A percentile compares a stretch with the other conserved stretches of the same genome.
Evolutionary conservation across 2,797 vertebrate genomes (phyloP).

Genomic region (Malurus leucopterus): DNA sequence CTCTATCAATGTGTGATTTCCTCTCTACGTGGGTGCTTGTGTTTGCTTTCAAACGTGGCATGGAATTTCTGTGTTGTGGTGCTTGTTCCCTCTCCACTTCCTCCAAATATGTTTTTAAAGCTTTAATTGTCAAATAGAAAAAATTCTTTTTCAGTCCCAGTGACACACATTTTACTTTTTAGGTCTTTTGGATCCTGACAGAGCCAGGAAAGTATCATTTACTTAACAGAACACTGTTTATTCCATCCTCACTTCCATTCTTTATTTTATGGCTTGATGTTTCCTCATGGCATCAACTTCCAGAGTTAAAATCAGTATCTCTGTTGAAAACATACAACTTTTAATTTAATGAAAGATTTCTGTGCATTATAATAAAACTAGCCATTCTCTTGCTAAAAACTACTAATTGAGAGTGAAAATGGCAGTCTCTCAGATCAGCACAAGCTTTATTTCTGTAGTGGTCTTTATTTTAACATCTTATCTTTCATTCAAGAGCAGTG

Average conservation of each 20-base stretch:
- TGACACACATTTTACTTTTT: conserved; percentile 29
- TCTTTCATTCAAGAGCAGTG: background rate
- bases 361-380: background rate
- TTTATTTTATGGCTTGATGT: conserved; percentile 10
- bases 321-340: background rate
- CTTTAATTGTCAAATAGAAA: conserved; percentile 17
- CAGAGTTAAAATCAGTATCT: background rate
- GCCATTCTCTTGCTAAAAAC: background rate
- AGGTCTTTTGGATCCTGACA: background rate
- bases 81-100: conserved; percentile 29
- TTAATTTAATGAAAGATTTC: background rate
- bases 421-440: background rate
- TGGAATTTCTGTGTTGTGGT: conserved; percentile 24
- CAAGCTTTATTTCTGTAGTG: background rate
- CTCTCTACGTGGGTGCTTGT: conserved; percentile 40
- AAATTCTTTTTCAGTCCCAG: conserved; percentile 5
- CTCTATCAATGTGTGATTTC: conserved; percentile 25
- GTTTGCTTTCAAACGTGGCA: conserved; percentile 20
- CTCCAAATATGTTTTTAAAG: conserved; percentile 16
- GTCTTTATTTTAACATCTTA: background rate
- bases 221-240: conserved; percentile 11
- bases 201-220: conserved; percentile 31
- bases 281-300: background rate
- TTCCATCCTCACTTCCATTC: conserved; percentile 15
- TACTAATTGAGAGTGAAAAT: background rate